These are phyloP conservation scores for Hylomyscus alleni DNA, from an alignment of 2,797 vertebrate species.

Conservation along the genomic window DNA sequence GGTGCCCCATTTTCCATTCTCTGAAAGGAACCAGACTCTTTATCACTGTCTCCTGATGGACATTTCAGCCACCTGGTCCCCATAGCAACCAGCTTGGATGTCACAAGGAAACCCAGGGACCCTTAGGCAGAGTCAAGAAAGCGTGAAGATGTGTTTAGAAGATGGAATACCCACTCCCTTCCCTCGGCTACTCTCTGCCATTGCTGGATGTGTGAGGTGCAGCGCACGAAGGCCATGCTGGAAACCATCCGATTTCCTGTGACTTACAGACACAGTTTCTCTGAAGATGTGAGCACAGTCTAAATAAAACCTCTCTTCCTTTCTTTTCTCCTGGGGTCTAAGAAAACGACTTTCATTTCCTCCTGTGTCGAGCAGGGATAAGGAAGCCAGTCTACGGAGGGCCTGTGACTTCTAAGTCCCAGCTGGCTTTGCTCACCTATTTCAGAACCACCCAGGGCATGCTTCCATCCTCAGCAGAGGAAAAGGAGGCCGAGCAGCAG, in stretches of 20 bases:
- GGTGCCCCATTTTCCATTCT: conserved; percentile 11
- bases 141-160: background rate
- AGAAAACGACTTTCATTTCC: background rate
- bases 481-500: background rate
- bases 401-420: background rate
- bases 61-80: conserved; percentile 78
- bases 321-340: background rate
- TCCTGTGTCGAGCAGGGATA: background rate
- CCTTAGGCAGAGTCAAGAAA: background rate
- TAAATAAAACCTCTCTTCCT: background rate
- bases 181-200: background rate
- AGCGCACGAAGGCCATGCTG: background rate
- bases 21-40: background rate
- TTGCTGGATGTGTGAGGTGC: background rate
- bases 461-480: background rate
- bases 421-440: background rate
- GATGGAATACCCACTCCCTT: background rate
- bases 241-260: background rate
- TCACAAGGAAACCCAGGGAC: conserved; percentile 56
- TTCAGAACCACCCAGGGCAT: background rate
- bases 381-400: background rate
- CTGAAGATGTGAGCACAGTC: background rate
- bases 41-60: background rate
- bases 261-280: background rate
- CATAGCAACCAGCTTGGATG: conserved; percentile 78